A percentile compares a stretch with the other conserved stretches of the same genome.
Evolutionary conservation across 2,113 vertebrate genomes (phyloP).

Genomic region (Clarias macrocephalus): DNA sequence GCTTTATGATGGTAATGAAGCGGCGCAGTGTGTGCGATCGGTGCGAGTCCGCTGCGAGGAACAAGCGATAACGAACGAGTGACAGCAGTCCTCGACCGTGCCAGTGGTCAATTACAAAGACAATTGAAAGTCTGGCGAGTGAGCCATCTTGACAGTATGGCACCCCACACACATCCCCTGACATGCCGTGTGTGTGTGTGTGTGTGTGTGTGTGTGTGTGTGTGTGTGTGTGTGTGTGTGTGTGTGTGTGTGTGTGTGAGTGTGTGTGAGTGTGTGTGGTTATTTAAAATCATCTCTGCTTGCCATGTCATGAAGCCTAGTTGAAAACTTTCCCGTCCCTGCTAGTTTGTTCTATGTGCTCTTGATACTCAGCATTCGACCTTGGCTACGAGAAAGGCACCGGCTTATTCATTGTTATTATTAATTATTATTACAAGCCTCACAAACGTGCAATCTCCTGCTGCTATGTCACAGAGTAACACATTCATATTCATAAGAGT

Average conservation of each 20-base stretch:
- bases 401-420: background rate
- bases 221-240: slow-evolving; percentile 29
- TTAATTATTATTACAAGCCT: slow-evolving; percentile 67
- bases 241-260: slow-evolving; percentile 19
- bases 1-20: slow-evolving; percentile 83
- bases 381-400: background rate
- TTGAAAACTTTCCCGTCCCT: background rate
- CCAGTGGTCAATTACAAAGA: slow-evolving; percentile 74
- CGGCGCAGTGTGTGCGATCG: slow-evolving; percentile 58
- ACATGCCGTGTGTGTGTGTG: background rate
- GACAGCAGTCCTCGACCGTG: slow-evolving; percentile 72
- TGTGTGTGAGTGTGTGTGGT: slow-evolving; percentile 2
- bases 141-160: slow-evolving; percentile 76
- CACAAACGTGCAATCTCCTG: slow-evolving; percentile 67
- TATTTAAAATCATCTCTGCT: background rate
- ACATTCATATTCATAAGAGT: slow-evolving; percentile 68
- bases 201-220: slow-evolving; percentile 26
- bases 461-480: slow-evolving; percentile 61
- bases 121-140: slow-evolving; percentile 75
- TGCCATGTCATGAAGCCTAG: background rate
- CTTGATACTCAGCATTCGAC: background rate
- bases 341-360: background rate
- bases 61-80: slow-evolving; percentile 77
- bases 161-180: slow-evolving; percentile 48
- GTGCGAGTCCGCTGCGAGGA: slow-evolving; percentile 72